Conservation (phyloP, 2,113 vertebrate species). For the Lanius collurio region DNA sequence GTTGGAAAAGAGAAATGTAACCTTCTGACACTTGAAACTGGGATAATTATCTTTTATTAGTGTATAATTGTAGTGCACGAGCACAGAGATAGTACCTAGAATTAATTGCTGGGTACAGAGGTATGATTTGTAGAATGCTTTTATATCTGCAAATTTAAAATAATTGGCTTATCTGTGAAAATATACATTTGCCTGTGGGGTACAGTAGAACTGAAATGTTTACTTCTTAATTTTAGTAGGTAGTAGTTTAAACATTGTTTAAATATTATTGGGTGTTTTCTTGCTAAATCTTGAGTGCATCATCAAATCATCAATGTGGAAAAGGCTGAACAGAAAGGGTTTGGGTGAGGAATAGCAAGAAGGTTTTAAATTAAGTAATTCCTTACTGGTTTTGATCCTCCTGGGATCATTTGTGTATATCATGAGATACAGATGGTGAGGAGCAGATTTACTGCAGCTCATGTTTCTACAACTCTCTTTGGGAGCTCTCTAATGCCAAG, state of each 20-base stretch:
- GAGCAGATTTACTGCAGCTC: neutral
- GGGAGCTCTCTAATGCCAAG: neutral
- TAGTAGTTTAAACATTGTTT: neutral
- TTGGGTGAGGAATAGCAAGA: neutral
- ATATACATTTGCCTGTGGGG: neutral
- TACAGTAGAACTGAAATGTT: neutral
- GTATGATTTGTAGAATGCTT: conserved; percentile 13
- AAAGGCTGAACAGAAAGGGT: neutral
- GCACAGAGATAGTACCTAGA: neutral
- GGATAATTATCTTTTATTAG: conserved; percentile 19
- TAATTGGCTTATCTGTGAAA: neutral
- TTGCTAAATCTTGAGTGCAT: neutral
- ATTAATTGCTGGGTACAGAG: conserved; percentile 6
- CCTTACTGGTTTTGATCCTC: neutral
- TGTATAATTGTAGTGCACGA: neutral
- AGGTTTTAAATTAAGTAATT: neutral
- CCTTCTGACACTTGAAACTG: neutral
- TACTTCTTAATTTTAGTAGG: neutral
- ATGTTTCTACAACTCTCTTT: neutral
- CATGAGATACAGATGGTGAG: neutral
- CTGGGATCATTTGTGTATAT: neutral
- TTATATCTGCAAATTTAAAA: neutral
- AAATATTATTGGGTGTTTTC: neutral
- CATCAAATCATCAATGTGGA: neutral
- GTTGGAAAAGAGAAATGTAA: neutral